phyloP scores from a whole-genome alignment of 2,888 invertebrate species.

The Agrotis puta region DNA sequence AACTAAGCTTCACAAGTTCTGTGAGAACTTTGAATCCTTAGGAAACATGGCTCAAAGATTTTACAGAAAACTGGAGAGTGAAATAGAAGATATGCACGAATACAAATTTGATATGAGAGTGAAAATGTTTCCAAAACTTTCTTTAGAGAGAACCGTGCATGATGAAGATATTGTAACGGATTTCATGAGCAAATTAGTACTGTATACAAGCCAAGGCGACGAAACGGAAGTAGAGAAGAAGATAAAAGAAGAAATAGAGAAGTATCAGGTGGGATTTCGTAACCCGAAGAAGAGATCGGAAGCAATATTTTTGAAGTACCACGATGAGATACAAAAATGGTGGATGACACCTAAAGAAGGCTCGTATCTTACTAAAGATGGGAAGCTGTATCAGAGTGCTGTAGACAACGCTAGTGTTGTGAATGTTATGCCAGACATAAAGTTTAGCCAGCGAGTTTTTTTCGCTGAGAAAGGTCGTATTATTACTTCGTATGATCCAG shows the following conservation, averaged over 20 bases:
- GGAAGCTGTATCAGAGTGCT: background rate
- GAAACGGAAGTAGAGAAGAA: background rate
- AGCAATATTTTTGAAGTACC: slow-evolving; percentile 18
- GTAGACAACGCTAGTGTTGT: background rate
- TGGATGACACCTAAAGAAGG: slow-evolving; percentile 21
- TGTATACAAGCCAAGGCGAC: slow-evolving; percentile 7
- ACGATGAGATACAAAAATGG: slow-evolving; percentile 23
- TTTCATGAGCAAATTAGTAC: background rate
- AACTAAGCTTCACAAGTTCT: background rate
- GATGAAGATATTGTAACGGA: background rate
- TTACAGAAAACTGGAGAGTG: background rate
- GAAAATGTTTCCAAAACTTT: slow-evolving; percentile 6
- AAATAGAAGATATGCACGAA: background rate
- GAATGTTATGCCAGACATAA: background rate
- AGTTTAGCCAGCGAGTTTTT: too few relatives aligned
- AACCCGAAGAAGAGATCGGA: slow-evolving; percentile 1
- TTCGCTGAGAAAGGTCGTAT: too few relatives aligned
- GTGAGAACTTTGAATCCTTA: background rate
- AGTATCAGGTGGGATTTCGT: background rate
- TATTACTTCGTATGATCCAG: too few relatives aligned
- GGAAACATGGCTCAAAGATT: background rate
- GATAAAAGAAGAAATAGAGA: background rate
- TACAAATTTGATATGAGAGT: background rate
- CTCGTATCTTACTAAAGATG: slow-evolving; percentile 5
- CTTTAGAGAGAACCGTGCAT: background rate